A percentile compares a stretch with the other conserved stretches of the same genome.
Evolutionary conservation across 2,113 vertebrate species (phyloP).

Genomic region (Pipa parva): DNA sequence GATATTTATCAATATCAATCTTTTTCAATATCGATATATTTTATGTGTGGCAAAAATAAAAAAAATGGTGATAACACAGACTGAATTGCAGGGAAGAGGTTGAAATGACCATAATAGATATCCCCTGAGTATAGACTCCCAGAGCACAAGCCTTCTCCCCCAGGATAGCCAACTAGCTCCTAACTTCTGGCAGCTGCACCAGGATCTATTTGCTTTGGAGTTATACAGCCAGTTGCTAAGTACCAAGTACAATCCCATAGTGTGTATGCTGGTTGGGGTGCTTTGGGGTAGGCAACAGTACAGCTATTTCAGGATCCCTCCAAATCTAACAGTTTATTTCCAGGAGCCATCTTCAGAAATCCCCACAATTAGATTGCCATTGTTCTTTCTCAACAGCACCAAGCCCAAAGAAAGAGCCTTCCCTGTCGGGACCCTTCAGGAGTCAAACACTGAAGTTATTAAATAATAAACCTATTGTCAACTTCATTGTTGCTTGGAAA

Average conservation of each 20-base stretch:
- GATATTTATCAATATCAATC: too few species aligned
- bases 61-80: too few species aligned
- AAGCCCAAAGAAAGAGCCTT: constrained; percentile 73
- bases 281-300: constrained; percentile 56
- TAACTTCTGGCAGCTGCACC: too few species aligned
- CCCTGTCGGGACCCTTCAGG: constrained; percentile 79
- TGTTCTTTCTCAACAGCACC: constrained; percentile 75
- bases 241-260: constrained; percentile 52
- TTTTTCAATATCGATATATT: too few species aligned
- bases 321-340: constrained; percentile 75
- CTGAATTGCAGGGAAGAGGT: too few species aligned
- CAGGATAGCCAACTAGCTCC: too few species aligned
- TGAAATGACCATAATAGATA: too few species aligned
- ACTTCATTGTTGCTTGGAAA: constrained; percentile 83
- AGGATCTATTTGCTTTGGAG: constrained; percentile 52
- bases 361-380: constrained; percentile 79
- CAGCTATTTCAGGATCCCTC: constrained; percentile 68
- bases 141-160: too few species aligned
- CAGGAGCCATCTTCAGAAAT: constrained; percentile 79
- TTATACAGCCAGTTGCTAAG: constrained; percentile 73
- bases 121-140: too few species aligned
- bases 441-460: constrained; percentile 94
- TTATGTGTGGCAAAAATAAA: too few species aligned
- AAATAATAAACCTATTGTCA: constrained; percentile 97
- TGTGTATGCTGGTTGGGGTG: constrained; percentile 44